Evolutionary conservation across 92 coral and sea anemone species (phyloP).

Genomic region (Epizoanthus illoricatus): DNA sequence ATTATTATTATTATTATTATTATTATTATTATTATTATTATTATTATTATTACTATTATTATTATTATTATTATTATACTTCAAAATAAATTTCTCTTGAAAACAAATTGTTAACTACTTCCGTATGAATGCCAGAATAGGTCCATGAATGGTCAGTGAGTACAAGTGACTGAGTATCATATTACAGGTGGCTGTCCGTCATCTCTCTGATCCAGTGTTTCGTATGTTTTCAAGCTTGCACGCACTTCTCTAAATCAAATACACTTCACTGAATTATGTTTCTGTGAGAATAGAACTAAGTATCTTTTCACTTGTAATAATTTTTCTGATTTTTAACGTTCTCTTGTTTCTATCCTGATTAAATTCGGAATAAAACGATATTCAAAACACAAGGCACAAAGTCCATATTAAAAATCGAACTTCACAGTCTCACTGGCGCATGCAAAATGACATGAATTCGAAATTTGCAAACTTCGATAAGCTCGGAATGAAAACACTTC

Average conservation of each 20-base stretch:
- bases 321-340: neutral
- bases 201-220: no score
- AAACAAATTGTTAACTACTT: no score
- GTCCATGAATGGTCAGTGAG: neutral
- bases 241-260: neutral
- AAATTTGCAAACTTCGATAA: constrained; percentile 7
- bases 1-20: no score
- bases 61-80: no score
- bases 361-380: no score
- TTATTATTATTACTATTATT: no score
- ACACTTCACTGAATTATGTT: neutral
- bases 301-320: neutral
- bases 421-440: neutral
- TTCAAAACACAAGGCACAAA: no score
- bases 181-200: neutral
- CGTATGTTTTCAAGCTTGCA: neutral
- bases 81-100: no score
- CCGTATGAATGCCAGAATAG: neutral
- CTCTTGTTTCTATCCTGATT: no score
- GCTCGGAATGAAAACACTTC: neutral
- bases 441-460: neutral
- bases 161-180: neutral
- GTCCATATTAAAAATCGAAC: neutral
- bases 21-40: no score
- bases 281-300: neutral